A percentile compares a stretch with the other conserved stretches of the same genome.
These are phyloP conservation scores for Cyclura pinguis DNA, from an alignment of 2,797 vertebrate species.

Conservation along the genomic window DNA sequence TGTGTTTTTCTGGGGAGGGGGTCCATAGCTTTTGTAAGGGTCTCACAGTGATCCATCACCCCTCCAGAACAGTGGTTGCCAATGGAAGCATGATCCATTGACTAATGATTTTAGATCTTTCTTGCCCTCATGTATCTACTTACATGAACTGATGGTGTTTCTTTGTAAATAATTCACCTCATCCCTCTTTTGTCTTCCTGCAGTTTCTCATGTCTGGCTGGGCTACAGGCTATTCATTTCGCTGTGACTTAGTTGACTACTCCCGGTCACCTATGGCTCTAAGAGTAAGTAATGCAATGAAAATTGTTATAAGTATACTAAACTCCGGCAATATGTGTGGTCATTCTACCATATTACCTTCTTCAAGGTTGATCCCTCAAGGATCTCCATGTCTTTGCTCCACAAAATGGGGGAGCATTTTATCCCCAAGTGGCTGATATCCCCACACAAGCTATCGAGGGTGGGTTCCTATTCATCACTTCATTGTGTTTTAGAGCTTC, in stretches of 20 bases:
- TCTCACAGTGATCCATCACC: too few relatives aligned
- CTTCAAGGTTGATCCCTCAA: too few relatives aligned
- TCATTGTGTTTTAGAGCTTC: too few relatives aligned
- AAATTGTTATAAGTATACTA: constrained; percentile 36
- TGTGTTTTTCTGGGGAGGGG: too few relatives aligned
- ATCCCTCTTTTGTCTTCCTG: constrained; percentile 46
- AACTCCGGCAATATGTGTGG: constrained; percentile 36
- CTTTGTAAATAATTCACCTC: constrained; percentile 43
- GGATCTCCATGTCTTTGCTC: too few relatives aligned
- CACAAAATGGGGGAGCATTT: too few relatives aligned
- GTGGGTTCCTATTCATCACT: too few relatives aligned
- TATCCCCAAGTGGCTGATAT: too few relatives aligned
- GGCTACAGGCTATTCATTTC: constrained; percentile 94
- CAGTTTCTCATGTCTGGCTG: constrained; percentile 98
- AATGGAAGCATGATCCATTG: neutral
- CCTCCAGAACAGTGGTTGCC: too few relatives aligned
- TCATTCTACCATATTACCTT: neutral
- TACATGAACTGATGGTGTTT: constrained; percentile 48
- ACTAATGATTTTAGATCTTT: constrained; percentile 10
- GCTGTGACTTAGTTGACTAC: constrained; percentile 93
- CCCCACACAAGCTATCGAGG: too few relatives aligned
- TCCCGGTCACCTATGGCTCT: constrained; percentile 87
- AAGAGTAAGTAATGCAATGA: constrained; percentile 85
- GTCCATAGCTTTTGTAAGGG: too few relatives aligned
- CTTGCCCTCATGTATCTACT: neutral